phyloP scores from a whole-genome alignment of 2,797 vertebrate species.

The Cossypha heuglini region DNA sequence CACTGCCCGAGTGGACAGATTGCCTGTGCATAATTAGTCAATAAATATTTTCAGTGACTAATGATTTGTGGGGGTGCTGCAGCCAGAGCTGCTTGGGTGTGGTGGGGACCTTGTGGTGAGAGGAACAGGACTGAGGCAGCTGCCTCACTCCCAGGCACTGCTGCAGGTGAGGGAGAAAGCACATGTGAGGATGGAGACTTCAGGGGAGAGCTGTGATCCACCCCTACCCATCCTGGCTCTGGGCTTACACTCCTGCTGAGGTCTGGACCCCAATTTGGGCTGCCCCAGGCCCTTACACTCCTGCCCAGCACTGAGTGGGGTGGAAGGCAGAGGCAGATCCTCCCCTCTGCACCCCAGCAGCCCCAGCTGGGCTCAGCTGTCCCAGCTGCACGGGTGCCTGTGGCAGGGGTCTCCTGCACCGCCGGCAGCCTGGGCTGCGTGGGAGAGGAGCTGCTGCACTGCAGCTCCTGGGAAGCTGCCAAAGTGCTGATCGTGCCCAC shows the following conservation, averaged over 20 bases:
- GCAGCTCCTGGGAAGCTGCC: constrained; percentile 18
- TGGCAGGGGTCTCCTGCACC: not conserved
- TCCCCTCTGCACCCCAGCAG: not conserved
- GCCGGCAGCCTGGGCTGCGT: not conserved
- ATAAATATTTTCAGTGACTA: constrained; percentile 35
- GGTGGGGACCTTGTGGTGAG: not conserved
- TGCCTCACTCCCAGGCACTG: accelerated
- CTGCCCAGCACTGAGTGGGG: not conserved
- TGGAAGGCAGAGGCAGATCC: accelerated
- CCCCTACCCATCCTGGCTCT: not conserved
- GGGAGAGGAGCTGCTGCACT: constrained; percentile 34
- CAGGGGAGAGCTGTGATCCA: accelerated
- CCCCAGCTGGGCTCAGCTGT: not conserved
- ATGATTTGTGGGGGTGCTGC: not conserved
- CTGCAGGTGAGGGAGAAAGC: not conserved
- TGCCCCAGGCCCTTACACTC: not conserved
- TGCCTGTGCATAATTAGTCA: constrained; percentile 36
- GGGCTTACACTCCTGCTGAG: not conserved
- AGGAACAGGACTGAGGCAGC: not conserved
- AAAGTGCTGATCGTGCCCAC: not conserved
- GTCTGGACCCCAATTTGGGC: accelerated
- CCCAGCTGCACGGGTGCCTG: accelerated
- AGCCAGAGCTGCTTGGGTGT: not conserved
- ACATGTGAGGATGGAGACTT: accelerated
- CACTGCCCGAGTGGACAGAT: constrained; percentile 15